Conservation (phyloP, 2,888 invertebrate genomes). For the Drosophila paucipuncta region DNA sequence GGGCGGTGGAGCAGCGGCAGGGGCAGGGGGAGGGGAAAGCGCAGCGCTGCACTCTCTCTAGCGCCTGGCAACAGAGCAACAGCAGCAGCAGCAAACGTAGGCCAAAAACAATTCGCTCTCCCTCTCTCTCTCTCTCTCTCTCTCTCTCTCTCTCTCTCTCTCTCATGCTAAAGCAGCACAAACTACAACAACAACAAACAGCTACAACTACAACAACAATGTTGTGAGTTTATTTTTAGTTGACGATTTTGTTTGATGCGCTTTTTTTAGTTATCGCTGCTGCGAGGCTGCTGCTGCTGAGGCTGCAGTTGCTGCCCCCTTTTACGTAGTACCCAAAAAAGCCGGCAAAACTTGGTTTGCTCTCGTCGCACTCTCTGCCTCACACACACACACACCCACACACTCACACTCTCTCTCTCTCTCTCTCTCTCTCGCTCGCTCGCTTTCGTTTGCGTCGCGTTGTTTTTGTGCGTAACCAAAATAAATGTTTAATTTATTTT, state of each 20-base stretch:
- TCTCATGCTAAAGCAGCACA: slow-evolving; percentile 26
- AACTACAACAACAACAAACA: slow-evolving; percentile 18
- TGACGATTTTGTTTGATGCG: slow-evolving; percentile 63
- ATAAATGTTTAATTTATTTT: slow-evolving; percentile 72
- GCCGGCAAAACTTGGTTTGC: slow-evolving; percentile 50
- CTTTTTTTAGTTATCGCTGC: slow-evolving; percentile 38
- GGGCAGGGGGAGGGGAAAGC: not conserved
- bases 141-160: slow-evolving; percentile 4
- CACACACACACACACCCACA: slow-evolving; percentile 2
- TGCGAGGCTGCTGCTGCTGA: slow-evolving; percentile 6
- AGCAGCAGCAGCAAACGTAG: slow-evolving; percentile 7
- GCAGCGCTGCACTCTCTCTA: slow-evolving; percentile 45
- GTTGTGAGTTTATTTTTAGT: slow-evolving; percentile 61
- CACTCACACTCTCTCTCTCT: not conserved
- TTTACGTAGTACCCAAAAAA: slow-evolving; percentile 40
- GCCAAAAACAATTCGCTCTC: not conserved
- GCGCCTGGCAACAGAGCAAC: slow-evolving; percentile 56
- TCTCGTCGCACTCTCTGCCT: slow-evolving; percentile 4
- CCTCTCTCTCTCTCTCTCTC: slow-evolving; percentile 9
- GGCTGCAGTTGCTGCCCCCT: slow-evolving; percentile 19
- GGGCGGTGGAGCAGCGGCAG: not conserved
- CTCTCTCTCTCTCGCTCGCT: slow-evolving; percentile 17
- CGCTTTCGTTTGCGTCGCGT: slow-evolving; percentile 17
- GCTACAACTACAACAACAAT: slow-evolving; percentile 9
- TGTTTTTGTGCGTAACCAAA: slow-evolving; percentile 57